phyloP scores from a whole-genome alignment of 1,140 invertebrate genomes.

The Trichonephila clavata region DNA sequence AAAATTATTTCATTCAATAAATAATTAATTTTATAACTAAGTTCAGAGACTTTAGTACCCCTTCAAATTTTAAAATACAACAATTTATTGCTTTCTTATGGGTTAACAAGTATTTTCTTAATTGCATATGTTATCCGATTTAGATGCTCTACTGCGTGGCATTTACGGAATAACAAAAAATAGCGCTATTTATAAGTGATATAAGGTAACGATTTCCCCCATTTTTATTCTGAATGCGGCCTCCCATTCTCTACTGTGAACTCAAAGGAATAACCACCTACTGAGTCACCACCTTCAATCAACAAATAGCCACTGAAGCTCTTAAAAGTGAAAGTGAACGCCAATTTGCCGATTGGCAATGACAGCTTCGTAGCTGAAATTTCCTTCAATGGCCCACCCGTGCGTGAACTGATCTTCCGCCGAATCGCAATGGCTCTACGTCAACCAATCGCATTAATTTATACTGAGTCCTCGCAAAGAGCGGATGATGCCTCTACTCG shows the following conservation, averaged over 20 bases:
- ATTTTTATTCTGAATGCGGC: background rate
- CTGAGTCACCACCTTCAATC: slow-evolving; percentile 19
- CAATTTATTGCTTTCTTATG: no score
- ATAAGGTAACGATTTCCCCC: background rate
- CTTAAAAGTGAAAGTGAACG: slow-evolving; percentile 28
- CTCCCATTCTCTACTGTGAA: background rate
- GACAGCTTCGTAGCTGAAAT: slow-evolving; percentile 25
- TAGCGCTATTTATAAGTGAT: no score
- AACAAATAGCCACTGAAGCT: background rate
- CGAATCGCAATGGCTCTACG: background rate
- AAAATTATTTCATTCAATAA: no score
- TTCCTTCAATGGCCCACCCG: slow-evolving; percentile 2
- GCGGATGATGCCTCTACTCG: background rate
- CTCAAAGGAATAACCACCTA: slow-evolving; percentile 9
- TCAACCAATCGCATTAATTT: slow-evolving; percentile 58
- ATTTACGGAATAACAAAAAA: no score
- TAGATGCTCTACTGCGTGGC: no score
- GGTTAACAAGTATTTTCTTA: no score
- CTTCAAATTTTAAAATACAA: no score
- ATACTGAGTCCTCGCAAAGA: background rate
- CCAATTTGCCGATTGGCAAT: slow-evolving; percentile 25
- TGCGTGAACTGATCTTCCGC: background rate
- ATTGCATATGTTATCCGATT: no score
- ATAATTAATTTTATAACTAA: no score
- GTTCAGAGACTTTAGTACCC: no score